A percentile compares a stretch with the other conserved stretches of the same genome.
These are phyloP conservation scores for Abrostola tripartita DNA, from an alignment of 2,888 invertebrate genomes.

Conservation along the genomic window DNA sequence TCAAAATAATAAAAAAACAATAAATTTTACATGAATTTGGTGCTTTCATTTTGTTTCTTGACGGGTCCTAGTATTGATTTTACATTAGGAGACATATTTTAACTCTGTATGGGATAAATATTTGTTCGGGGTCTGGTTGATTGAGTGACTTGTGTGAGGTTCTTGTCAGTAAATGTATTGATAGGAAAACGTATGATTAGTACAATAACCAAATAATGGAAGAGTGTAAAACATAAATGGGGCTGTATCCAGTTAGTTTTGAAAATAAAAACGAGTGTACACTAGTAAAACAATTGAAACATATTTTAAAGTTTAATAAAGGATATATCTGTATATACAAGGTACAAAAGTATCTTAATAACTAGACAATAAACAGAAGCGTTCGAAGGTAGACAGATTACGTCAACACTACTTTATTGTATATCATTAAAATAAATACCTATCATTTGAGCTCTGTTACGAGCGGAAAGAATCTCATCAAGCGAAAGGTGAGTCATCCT, in stretches of 20 bases:
- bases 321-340: conserved; percentile 70
- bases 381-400: conserved; percentile 38
- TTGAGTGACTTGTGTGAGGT: too few relatives aligned
- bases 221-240: too few relatives aligned
- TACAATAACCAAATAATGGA: too few relatives aligned
- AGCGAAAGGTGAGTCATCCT: background rate
- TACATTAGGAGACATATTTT: background rate
- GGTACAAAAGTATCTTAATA: conserved; percentile 74
- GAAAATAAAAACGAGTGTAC: too few relatives aligned
- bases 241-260: too few relatives aligned
- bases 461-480: background rate
- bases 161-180: background rate
- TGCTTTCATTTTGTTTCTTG: conserved; percentile 55
- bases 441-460: conserved; percentile 7
- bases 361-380: conserved; percentile 50
- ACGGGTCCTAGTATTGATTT: background rate
- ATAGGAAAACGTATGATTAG: background rate
- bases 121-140: too few relatives aligned
- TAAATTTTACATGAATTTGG: conserved; percentile 88
- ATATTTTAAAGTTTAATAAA: conserved; percentile 60
- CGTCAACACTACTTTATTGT: conserved; percentile 29
- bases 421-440: conserved; percentile 17
- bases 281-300: conserved; percentile 17
- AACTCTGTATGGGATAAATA: background rate
- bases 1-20: conserved; percentile 89